These are phyloP conservation scores for Brachypodius melanocephalos DNA, from an alignment of 2,113 vertebrate genomes.

Conservation along the genomic window DNA sequence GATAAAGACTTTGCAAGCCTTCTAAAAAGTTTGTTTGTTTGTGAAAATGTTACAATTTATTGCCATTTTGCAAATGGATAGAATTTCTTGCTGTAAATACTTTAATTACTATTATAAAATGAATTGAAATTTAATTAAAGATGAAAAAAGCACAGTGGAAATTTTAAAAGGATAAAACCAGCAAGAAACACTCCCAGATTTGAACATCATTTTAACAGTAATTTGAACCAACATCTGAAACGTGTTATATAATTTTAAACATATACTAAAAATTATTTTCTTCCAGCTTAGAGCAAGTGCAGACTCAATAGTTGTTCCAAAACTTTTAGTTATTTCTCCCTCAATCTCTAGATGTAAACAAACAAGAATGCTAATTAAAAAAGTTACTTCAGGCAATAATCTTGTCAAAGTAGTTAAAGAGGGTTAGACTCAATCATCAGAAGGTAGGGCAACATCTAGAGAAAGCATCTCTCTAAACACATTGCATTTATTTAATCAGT, in stretches of 20 bases:
- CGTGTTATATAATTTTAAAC: slow-evolving; percentile 73
- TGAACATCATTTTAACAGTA: slow-evolving; percentile 70
- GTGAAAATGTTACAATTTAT: slow-evolving; percentile 28
- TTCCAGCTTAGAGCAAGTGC: slow-evolving; percentile 54
- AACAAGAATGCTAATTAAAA: slow-evolving; percentile 44
- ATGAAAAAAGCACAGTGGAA: slow-evolving; percentile 72
- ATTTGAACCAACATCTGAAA: slow-evolving; percentile 75
- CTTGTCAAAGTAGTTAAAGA: slow-evolving; percentile 47
- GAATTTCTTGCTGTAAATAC: slow-evolving; percentile 52
- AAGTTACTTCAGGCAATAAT: slow-evolving; percentile 41
- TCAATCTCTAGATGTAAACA: slow-evolving; percentile 37
- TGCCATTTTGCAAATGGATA: slow-evolving; percentile 35
- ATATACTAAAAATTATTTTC: slow-evolving; percentile 69
- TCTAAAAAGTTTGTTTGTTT: slow-evolving; percentile 18
- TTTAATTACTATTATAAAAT: slow-evolving; percentile 66
- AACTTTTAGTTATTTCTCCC: slow-evolving; percentile 43
- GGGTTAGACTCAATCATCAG: not conserved
- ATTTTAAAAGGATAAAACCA: slow-evolving; percentile 68
- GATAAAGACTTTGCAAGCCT: not conserved
- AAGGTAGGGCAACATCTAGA: not conserved
- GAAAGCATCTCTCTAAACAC: not conserved
- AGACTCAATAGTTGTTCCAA: slow-evolving; percentile 18
- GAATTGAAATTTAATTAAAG: slow-evolving; percentile 75
- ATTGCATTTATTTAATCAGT: not conserved
- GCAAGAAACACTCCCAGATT: slow-evolving; percentile 66